Evolutionary conservation across 2,113 vertebrate genomes (phyloP), one percentile per base, ranked within the genome.

Genomic region (Catharus bicknelli): DNA sequence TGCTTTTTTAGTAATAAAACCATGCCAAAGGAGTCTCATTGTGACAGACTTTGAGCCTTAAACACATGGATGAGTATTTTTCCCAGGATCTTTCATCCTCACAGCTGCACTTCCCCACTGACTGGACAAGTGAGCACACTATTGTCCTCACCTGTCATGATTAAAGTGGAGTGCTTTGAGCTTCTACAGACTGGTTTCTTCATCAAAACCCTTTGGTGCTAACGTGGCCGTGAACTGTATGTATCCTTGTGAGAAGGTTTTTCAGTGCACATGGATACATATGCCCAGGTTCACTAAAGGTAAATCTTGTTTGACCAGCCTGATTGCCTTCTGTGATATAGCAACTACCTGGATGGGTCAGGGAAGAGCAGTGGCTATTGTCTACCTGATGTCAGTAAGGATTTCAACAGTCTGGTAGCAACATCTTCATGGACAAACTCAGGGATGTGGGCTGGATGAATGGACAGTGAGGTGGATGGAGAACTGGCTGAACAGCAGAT

Each of bases 21-120:
- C 0, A 1, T 48, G n/a, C 25, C 83, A 48, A 53, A 11, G 19
- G 9, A 15, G 13, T 40, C 27, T 73, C 19, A 8, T 34, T 48
- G n/a, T 40, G 45, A 32, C 55, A 72, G 79, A 25, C 48, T 61
- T 21, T 72, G 36, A 43, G 34, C 26, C 15, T 85, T 61, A 45
- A 90, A 61, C 7, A 32, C 7, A 5, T 4, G 50, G 36, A 91
- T 38, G 5, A 45, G 8, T 7, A 9, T 78, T 54, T 20, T 58
- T 34, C 38, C 10, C 30, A 75, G 15, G 12, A 14, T 53, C 22
- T 43, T 88, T 73, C 20, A 54, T 26, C 16, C 34, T 80, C 34
- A 40, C 7, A 78, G 40, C 10, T 17, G 6, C 16, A 43, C 19
- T 40, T 73, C 1, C 1, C 20, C 34, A 21, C 16, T 1, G 1